Conservation (phyloP, 2,797 vertebrate genomes). For the Garrulus glandarius region DNA sequence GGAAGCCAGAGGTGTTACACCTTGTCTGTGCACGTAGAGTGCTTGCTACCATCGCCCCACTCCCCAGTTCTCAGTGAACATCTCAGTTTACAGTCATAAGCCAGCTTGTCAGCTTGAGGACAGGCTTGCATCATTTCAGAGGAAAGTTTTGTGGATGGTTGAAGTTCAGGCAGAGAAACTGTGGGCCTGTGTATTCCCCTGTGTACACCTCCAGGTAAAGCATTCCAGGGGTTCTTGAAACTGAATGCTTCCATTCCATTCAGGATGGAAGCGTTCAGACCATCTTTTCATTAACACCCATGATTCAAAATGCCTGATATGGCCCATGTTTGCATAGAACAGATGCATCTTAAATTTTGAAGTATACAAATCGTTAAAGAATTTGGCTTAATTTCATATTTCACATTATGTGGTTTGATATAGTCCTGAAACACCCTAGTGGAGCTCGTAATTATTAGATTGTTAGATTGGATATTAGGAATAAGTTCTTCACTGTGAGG, state of each 20-base stretch:
- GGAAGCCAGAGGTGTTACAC: neutral
- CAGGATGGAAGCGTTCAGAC: neutral
- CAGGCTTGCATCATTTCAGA: neutral
- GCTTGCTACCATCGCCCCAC: neutral
- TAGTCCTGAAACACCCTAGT: neutral
- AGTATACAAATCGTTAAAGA: neutral
- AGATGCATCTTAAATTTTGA: neutral
- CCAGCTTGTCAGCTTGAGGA: neutral
- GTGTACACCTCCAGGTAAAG: neutral
- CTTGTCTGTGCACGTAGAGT: neutral
- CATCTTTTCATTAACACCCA: neutral
- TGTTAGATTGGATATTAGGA: neutral
- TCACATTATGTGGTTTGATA: neutral
- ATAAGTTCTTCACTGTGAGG: neutral
- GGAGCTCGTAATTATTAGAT: neutral
- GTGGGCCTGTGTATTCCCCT: neutral
- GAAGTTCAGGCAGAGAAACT: neutral
- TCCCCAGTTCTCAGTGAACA: neutral
- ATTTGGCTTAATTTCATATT: neutral
- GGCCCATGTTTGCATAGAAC: neutral
- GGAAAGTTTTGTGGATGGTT: neutral
- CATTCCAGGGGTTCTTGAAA: neutral
- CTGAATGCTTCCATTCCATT: no score
- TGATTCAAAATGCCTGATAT: neutral
- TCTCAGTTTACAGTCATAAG: neutral